phyloP scores from a whole-genome alignment of 2,888 invertebrate species.

The Zelleria hepariella region DNA sequence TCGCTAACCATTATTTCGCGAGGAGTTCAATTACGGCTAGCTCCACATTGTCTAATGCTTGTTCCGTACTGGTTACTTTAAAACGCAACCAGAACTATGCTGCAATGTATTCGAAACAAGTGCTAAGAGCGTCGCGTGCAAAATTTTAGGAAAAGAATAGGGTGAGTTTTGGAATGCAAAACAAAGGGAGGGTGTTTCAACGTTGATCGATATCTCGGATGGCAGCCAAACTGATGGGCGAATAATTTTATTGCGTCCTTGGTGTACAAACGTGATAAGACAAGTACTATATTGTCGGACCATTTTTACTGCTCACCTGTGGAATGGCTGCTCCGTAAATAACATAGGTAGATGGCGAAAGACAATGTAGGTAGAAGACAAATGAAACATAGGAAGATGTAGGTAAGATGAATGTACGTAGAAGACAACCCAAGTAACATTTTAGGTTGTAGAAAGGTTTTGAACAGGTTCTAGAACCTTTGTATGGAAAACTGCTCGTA shows the following conservation, averaged over 20 bases:
- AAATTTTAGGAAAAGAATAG: not conserved
- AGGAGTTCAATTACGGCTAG: not conserved
- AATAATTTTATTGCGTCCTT: not conserved
- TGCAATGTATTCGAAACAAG: conserved; percentile 1
- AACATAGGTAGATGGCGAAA: not conserved
- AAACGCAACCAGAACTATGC: not conserved
- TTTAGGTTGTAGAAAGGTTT: no score
- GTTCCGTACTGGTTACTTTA: not conserved
- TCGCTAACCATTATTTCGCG: not conserved
- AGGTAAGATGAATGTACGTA: no score
- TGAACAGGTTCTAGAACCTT: no score
- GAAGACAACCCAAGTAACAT: no score
- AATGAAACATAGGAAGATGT: no score
- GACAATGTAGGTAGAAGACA: no score
- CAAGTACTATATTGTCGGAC: not conserved
- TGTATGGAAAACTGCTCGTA: no score
- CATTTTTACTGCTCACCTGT: not conserved
- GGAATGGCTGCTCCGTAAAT: not conserved
- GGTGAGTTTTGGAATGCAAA: not conserved
- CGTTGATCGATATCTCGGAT: conserved; percentile 4
- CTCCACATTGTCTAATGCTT: not conserved
- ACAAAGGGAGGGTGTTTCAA: not conserved
- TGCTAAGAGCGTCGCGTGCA: not conserved
- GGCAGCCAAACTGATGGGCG: not conserved
- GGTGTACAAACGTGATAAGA: not conserved